Conservation (phyloP, 2,113 vertebrate species). For the Oryzias woworae region DNA sequence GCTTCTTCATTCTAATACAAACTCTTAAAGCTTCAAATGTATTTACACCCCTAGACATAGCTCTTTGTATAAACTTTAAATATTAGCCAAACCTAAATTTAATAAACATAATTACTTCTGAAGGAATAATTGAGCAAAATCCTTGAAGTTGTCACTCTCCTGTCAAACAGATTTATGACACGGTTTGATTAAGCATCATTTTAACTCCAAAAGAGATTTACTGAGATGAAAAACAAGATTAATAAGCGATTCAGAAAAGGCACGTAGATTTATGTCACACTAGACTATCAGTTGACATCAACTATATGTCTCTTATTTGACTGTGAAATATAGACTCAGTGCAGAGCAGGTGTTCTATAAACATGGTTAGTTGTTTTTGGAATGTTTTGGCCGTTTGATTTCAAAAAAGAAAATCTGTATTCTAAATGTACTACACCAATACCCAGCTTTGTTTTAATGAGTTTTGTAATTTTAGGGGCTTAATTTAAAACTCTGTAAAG, state of each 20-base stretch:
- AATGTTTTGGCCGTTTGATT: not conserved
- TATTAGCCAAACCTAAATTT: not conserved
- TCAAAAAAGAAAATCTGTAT: not conserved
- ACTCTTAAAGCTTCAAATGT: too few species aligned
- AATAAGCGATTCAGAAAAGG: conserved; percentile 48
- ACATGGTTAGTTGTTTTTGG: too few species aligned
- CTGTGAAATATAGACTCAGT: not conserved
- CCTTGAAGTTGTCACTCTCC: conserved; percentile 25
- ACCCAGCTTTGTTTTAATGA: not conserved
- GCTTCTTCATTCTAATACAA: too few species aligned
- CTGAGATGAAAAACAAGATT: conserved; percentile 57
- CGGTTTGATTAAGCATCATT: conserved; percentile 40
- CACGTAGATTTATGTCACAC: conserved; percentile 52
- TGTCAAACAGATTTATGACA: conserved; percentile 44
- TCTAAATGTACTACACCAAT: not conserved
- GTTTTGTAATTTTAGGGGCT: conserved; percentile 2
- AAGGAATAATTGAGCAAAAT: conserved; percentile 12
- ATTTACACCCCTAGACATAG: too few species aligned
- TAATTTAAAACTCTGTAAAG: conserved; percentile 7
- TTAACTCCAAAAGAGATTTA: conserved; percentile 63
- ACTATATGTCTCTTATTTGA: conserved; percentile 23
- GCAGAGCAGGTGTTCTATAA: too few species aligned
- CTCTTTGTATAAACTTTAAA: too few species aligned
- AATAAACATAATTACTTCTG: conserved; percentile 14
- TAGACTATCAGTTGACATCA: conserved; percentile 42